Evolutionary conservation across 2,797 vertebrate genomes (phyloP), one percentile per base, ranked within the genome.

Genomic region (Pseudochirops cupreus): DNA sequence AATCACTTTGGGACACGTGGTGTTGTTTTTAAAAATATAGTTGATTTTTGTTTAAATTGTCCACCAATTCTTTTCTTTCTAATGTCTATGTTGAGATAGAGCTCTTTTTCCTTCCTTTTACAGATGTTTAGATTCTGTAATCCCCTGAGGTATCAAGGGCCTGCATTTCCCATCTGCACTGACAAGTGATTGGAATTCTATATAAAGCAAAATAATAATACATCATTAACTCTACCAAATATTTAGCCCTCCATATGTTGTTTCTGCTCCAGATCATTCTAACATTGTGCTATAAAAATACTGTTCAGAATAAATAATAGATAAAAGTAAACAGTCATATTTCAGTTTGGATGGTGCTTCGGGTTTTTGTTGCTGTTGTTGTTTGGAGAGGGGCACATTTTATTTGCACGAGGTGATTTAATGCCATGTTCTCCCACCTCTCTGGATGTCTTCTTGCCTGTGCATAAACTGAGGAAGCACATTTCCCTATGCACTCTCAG

Each of bases 181-280:
- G 96, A 97, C 96, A 98, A 98, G 97, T 98, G 98, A 98, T 98
- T 97, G 98, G 97, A 98, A 97, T 97, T 97, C 98, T 97, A 97
- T 96, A 97, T 93, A 96, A 98, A 98, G 96, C 94, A 97, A 98
- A 98, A 96, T 97, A 98, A 97, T 98, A 98, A 97, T 97, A 97
- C 97, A 97, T 98, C 97, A 98, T 98, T 98, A 97, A 97, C 96
- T 96, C 93, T 97, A 97, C 97, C 97, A 97, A 98, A 97, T 97
- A 98, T 97, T 97, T 91, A 2, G 14, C 87, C 50, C 14, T 95
- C 94, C 92, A 94, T 95, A 96, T 92, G 93, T 96, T 97, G 96
- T 97, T 98, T 98, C 96, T 82, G 82, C 95, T 97, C 95, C 52
- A 94, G 92, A 98, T 93, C 59, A 96, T 93, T 52, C 93, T 97